Conservation (phyloP, 2,113 vertebrate genomes). For the Rhinopomastus cyanomelas region DNA sequence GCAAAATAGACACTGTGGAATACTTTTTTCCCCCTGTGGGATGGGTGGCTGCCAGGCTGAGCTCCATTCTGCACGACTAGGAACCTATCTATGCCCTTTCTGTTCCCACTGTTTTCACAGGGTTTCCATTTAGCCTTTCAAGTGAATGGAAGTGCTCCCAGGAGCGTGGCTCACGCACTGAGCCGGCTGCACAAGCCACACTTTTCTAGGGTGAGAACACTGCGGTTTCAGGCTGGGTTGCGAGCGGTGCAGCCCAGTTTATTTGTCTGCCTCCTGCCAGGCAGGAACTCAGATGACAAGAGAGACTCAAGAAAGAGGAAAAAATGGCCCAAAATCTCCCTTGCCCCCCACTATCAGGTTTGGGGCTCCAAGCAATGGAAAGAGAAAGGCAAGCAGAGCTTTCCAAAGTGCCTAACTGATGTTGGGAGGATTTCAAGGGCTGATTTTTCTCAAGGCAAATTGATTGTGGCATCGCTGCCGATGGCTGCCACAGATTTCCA, state of each 20-base stretch:
- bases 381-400: neutral
- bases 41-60: neutral
- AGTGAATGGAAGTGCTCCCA: neutral
- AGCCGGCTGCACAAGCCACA: neutral
- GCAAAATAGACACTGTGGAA: neutral
- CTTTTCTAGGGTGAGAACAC: neutral
- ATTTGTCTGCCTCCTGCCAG: neutral
- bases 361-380: neutral
- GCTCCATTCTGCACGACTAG: neutral
- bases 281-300: neutral
- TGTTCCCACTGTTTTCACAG: neutral
- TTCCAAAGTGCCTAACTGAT: neutral
- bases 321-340: neutral
- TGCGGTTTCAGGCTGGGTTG: neutral
- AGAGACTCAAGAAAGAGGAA: neutral
- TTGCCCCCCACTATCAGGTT: neutral
- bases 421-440: neutral
- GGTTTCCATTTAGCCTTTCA: neutral
- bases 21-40: neutral
- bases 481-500: neutral
- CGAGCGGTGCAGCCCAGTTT: neutral
- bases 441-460: neutral
- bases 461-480: neutral
- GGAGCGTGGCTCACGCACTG: fast-evolving
- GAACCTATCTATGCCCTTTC: neutral